Conservation (phyloP, 2,888 invertebrate species). For the Theretra japonica region DNA sequence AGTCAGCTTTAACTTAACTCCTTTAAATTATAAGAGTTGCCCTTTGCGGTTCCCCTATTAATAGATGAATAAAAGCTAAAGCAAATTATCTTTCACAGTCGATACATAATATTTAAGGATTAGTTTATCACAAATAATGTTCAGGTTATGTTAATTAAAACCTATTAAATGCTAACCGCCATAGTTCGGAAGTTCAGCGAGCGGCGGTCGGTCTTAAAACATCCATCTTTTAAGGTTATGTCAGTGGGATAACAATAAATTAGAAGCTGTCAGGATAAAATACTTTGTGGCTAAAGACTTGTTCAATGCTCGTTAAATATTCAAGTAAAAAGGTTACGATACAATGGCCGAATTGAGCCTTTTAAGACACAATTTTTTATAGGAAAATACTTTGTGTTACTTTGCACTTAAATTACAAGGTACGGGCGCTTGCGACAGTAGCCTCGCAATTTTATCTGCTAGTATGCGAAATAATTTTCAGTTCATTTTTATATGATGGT, state of each 20-base stretch:
- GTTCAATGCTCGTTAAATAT: background rate
- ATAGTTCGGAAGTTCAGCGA: too few species aligned
- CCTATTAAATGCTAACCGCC: too few species aligned
- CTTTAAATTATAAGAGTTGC: too few species aligned
- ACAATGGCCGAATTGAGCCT: background rate
- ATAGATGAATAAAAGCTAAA: too few species aligned
- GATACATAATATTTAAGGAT: too few species aligned
- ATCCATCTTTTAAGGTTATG: too few species aligned
- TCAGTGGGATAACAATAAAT: background rate
- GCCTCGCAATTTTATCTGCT: background rate
- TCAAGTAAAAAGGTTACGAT: background rate
- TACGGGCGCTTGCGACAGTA: background rate
- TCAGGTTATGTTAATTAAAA: too few species aligned
- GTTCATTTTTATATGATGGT: background rate
- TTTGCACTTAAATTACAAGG: background rate
- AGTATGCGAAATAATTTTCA: background rate
- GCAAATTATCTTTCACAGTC: too few species aligned
- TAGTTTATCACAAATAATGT: too few species aligned
- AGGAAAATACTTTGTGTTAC: background rate
- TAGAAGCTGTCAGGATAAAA: background rate
- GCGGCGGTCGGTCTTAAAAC: too few species aligned
- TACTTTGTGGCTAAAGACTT: background rate
- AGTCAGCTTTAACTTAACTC: too few species aligned
- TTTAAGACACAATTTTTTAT: background rate
- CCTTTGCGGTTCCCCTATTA: too few species aligned